Evolutionary conservation across 1,140 invertebrate genomes (phyloP), one percentile per base, ranked within the genome.

Genomic region (Gonatopus flavifemur): DNA sequence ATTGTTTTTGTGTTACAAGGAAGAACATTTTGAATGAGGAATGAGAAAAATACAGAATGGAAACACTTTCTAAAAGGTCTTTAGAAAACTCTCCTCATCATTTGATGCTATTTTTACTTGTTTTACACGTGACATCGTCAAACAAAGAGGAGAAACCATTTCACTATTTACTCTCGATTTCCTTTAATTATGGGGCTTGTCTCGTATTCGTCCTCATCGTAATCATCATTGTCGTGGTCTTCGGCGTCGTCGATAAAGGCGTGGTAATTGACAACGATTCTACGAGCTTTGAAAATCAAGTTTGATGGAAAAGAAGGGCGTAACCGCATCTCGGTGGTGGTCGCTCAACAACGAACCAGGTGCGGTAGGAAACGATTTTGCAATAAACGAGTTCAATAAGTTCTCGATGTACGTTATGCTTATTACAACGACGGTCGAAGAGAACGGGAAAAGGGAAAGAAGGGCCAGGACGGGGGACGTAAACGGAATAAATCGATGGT

Each of bases 91-190:
- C n/a, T n/a, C n/a, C n/a, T n/a, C n/a, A n/a, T n/a, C n/a, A 51
- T 58, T 59, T 50, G 45, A 33, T 35, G 57, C 57, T 59, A 59
- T 59, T 59, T 59, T 59, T 59, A 59, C 54, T n/a, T 59, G 51
- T 59, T 59, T n/a, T 59, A 58, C 48, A 49, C n/a, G 51, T 43
- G 33, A 42, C 32, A 43, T 41, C 51, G 44, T 40, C 20, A 33
- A 42, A 49, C 35, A 46, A 18, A 43, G 43, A 47, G 35, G 24
- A 28, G 28, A 18, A 21, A 25, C 36, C 40, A 39, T 47, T 52
- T 40, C 32, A 37, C 48, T 52, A 52, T 52, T 52, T 52, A 52
- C 45, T n/a, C n/a, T n/a, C 22, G 45, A 45, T 40, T 41, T 25
- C 44, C n/a, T n/a, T 52, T 48, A 48, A 52, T 52, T 48, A 36